Base-by-base conservation (phyloP, 37 sponge, comb jelly and placozoan genomes). In the Spongilla lacustris region DNA sequence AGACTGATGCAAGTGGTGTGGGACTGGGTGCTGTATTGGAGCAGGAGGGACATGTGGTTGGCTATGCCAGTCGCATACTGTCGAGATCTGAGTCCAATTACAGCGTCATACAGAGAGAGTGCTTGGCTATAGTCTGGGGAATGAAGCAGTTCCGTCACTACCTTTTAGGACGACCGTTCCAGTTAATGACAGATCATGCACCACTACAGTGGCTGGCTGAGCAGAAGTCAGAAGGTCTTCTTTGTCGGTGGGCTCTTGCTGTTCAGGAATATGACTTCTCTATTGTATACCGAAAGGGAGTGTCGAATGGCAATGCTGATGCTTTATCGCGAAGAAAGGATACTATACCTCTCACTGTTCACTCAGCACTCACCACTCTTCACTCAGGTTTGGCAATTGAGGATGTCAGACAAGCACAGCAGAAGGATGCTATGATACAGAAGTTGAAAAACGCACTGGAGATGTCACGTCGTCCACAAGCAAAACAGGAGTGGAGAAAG, bases 61-160 rank as follows among this genome's bases (percentile, higher is more conserved):
- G 84, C 13, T 88, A 69, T 79, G 74, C 84, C 23, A 85, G 87
- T 41, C 74, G 89, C 17, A 38, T 78, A 68, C 75, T 93, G 24
- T 80, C 87, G 26, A 66, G 22, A 22, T 33, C 87, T 14, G 90
- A 93, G 79, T 22, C 29, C 8, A 79, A 83, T 11, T 89, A 89
- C 71, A 77, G 89, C 28, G 66, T 83, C 5, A 89, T 83, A 24
- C 77, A 84, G 30, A 34, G 79, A 70, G 75, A 80, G 67, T 71
- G 71, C 27, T 58, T 81, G 41, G 83, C 89, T 33, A 38, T 88
- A 26, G 83, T 88, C 27, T 75, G n/a, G 28, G 41, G 89, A 77
- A 31, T 82, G 21, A 88, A 82, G 72, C 89, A 88, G 36, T 88
- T 88, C 68, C 84, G 84, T 13, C 80, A 76, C 24, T 89, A 89